Evolutionary conservation across 2,113 vertebrate genomes (phyloP), one percentile per base, ranked within the genome.

Genomic region (Lucifuga dentata): DNA sequence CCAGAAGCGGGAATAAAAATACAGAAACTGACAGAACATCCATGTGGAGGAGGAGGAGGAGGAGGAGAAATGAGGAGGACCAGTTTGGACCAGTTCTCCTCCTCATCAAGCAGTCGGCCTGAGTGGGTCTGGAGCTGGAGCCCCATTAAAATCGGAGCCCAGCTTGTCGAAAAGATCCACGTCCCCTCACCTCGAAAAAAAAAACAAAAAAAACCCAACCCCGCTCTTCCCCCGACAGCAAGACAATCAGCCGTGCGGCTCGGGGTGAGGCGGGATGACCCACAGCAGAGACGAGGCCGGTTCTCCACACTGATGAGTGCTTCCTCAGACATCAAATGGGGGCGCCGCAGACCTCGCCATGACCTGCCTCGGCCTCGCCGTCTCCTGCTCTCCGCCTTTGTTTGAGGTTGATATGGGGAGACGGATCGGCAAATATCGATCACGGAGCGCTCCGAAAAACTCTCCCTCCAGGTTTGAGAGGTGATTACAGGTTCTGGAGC

Each of bases 391-490:
- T 78, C 82, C 46, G 63, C 72, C 81, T 71, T 84, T 85, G 84
- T 90, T 90, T 91, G 84, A 88, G 84, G 72, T 78, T 86, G 86
- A 91, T 84, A 53, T 69, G 26, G 68, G 73, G 68, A 80, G 86
- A 83, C 76, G 70, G 71, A 89, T 89, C 80, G 79, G 89, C 89
- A 91, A 91, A 91, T 90, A 93, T 91, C 88, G 89, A 92, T 92
- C 91, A 92, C 17, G 26, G 70, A 16, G 44, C 13, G 60, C 85
- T 79, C 63, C 24, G 86, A 76, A 87, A 91, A 92, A 90, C 83
- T 86, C 88, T 89, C 87, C 86, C 83, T 70, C 53, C 75, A 80
- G 91, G 86, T 90, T 81, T 88, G 85, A 87, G 78, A 86, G 73
- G 89, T 89, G 88, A 91, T 91, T 91, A 89, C 78, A 73, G 73